Conservation (phyloP, 2,888 invertebrate species). For the Drosophila demipolita region DNA sequence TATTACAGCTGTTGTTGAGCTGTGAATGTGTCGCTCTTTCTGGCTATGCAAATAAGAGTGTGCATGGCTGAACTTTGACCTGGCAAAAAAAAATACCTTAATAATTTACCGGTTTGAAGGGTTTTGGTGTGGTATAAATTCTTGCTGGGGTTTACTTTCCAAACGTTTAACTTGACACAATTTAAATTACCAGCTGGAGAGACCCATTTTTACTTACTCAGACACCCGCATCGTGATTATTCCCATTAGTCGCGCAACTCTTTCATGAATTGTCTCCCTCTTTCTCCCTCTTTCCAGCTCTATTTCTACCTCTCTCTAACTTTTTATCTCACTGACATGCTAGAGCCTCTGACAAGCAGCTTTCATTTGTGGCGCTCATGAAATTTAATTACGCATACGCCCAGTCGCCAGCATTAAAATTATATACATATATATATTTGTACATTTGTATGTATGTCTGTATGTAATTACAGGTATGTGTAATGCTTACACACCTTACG, state of each 20-base stretch:
- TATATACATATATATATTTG: constrained; percentile 17
- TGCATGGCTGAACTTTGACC: constrained; percentile 43
- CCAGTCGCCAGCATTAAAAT: constrained; percentile 37
- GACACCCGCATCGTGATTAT: constrained; percentile 15
- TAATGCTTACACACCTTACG: constrained; percentile 4
- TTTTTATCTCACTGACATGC: background rate
- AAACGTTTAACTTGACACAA: constrained; percentile 63
- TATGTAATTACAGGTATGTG: background rate
- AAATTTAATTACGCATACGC: constrained; percentile 79
- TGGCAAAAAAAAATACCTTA: constrained; percentile 3
- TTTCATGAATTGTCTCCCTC: background rate
- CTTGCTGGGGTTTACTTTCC: constrained; percentile 34
- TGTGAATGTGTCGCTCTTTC: constrained; percentile 8
- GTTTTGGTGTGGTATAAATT: background rate
- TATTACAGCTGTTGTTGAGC: background rate
- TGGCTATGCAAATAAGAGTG: constrained; percentile 17
- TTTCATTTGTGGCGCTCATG: constrained; percentile 54
- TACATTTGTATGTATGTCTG: background rate
- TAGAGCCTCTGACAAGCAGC: constrained; percentile 46
- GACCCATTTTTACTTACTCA: background rate
- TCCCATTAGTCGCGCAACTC: background rate
- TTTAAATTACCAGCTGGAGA: constrained; percentile 32
- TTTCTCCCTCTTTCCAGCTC: background rate
- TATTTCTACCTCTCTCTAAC: too few relatives aligned
- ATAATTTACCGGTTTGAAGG: constrained; percentile 23